These are phyloP conservation scores for Harpegnathos saltator DNA, from an alignment of 1,140 invertebrate species.

Conservation along the genomic window DNA sequence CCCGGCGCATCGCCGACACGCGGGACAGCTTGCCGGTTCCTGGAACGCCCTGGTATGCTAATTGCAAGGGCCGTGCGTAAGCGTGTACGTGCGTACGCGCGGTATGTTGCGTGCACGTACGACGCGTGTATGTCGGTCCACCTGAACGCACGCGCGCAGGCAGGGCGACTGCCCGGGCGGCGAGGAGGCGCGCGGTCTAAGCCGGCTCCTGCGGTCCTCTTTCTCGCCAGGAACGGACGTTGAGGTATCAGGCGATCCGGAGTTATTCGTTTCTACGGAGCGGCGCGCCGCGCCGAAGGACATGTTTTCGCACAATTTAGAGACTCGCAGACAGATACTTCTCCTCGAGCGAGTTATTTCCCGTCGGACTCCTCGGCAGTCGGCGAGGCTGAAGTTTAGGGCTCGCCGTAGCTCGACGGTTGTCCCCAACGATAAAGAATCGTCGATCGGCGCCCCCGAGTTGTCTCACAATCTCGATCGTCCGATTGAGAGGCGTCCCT, in stretches of 20 bases:
- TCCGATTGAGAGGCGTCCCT: not conserved
- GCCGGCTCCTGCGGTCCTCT: constrained; percentile 20
- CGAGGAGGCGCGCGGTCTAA: constrained; percentile 57
- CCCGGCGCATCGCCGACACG: constrained; percentile 26
- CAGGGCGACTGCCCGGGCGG: constrained; percentile 28
- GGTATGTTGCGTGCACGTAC: constrained; percentile 63
- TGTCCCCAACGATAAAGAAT: too few relatives aligned
- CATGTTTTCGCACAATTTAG: too few relatives aligned
- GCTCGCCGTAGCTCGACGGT: too few relatives aligned
- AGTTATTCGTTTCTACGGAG: constrained; percentile 8
- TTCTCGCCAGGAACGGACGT: constrained; percentile 14
- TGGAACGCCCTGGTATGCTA: constrained; percentile 83
- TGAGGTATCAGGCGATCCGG: not conserved
- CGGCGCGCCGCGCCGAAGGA: not conserved
- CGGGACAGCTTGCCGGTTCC: constrained; percentile 73
- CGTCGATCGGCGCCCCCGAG: too few relatives aligned
- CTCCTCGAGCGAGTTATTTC: too few relatives aligned
- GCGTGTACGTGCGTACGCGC: constrained; percentile 52
- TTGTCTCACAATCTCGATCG: too few relatives aligned
- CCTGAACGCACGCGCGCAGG: constrained; percentile 13
- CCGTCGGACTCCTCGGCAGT: too few relatives aligned
- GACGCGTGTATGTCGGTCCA: constrained; percentile 48
- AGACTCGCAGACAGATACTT: too few relatives aligned
- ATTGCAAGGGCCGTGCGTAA: constrained; percentile 74
- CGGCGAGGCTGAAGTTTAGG: too few relatives aligned